Conservation (phyloP, 2,888 invertebrate species). For the Anticlea derivata region DNA sequence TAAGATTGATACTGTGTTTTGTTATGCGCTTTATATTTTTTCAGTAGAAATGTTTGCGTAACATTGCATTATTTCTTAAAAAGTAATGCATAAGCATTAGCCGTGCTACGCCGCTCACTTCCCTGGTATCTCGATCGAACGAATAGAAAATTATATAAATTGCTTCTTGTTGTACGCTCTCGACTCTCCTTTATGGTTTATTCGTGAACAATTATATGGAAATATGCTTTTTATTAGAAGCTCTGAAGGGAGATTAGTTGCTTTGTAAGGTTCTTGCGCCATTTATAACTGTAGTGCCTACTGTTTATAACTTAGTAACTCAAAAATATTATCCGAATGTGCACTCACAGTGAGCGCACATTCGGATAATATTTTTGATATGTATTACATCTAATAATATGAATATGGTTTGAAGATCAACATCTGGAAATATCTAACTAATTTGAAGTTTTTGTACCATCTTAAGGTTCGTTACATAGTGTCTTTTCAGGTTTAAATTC, state of each 20-base stretch:
- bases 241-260: constrained; percentile 16
- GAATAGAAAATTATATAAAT: constrained; percentile 73
- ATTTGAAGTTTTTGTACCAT: too few species aligned
- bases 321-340: too few species aligned
- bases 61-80: constrained; percentile 51
- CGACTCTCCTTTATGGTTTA: constrained; percentile 45
- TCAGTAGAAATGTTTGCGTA: constrained; percentile 48
- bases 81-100: constrained; percentile 66
- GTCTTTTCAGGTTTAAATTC: too few species aligned
- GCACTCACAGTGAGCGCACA: too few species aligned
- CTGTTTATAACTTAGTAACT: too few species aligned
- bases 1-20: background rate
- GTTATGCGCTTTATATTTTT: background rate
- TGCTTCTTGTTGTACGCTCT: constrained; percentile 63
- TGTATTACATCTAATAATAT: too few species aligned
- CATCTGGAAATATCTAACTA: too few species aligned
- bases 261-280: constrained; percentile 10
- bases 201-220: constrained; percentile 62
- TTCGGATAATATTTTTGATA: too few species aligned
- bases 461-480: too few species aligned
- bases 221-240: constrained; percentile 50
- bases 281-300: background rate
- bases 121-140: constrained; percentile 61
- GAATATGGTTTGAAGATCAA: too few species aligned
- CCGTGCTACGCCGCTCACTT: constrained; percentile 45